A percentile compares a stretch with the other conserved stretches of the same genome.
phyloP scores from a whole-genome alignment of 2,797 vertebrate genomes.

The Hozukius guyotensis region DNA sequence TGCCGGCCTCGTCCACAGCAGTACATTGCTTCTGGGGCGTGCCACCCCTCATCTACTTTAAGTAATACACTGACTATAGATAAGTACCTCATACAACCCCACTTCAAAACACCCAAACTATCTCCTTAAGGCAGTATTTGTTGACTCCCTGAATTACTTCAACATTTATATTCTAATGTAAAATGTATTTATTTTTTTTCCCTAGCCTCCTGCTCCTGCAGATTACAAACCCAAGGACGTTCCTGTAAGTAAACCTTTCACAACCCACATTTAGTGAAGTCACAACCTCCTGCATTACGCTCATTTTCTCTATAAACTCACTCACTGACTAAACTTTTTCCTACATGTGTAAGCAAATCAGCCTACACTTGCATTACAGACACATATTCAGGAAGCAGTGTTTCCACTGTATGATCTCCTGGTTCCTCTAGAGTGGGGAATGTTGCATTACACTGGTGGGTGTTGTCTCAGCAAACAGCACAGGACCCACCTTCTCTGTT shows the following conservation, averaged over 20 bases:
- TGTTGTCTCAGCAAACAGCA: slow-evolving; percentile 54
- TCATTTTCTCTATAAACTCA: neutral
- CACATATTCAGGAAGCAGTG: slow-evolving; percentile 10
- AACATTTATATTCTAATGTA: neutral
- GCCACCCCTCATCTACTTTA: too few species aligned
- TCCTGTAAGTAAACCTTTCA: slow-evolving; percentile 68
- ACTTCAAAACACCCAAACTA: too few species aligned
- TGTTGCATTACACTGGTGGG: slow-evolving; percentile 48
- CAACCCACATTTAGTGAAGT: neutral
- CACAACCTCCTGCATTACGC: neutral
- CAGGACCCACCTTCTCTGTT: slow-evolving; percentile 27
- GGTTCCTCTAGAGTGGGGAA: slow-evolving; percentile 53
- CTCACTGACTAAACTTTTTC: neutral
- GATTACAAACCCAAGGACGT: slow-evolving; percentile 67
- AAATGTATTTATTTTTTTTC: slow-evolving; percentile 4
- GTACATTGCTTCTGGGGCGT: too few species aligned
- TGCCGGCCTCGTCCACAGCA: too few species aligned
- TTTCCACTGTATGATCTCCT: slow-evolving; percentile 21
- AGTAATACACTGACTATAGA: too few species aligned
- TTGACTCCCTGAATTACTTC: neutral
- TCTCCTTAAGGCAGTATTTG: neutral
- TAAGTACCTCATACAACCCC: too few species aligned
- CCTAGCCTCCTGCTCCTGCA: slow-evolving; percentile 57
- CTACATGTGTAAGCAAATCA: neutral
- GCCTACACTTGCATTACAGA: neutral